These are phyloP conservation scores for Acanthurus leucopareius DNA, from an alignment of 2,797 vertebrate species.

Conservation along the genomic window DNA sequence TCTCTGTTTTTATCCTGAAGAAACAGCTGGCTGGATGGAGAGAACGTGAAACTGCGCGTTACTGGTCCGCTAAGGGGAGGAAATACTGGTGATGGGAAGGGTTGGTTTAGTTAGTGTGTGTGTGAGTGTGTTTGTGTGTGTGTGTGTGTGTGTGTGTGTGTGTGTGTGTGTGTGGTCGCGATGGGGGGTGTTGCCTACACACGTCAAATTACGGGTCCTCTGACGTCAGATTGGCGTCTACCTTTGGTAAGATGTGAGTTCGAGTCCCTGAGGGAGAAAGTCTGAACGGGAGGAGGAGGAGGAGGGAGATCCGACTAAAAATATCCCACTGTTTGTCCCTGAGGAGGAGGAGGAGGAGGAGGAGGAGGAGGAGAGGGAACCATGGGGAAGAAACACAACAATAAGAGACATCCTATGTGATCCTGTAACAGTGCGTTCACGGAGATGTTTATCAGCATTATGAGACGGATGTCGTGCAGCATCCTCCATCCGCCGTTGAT, in stretches of 20 bases:
- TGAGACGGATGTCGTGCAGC: neutral
- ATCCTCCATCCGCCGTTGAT: neutral
- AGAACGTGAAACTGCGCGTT: constrained; percentile 53
- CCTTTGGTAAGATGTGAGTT: constrained; percentile 86
- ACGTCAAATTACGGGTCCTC: constrained; percentile 92
- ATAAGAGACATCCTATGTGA: constrained; percentile 1
- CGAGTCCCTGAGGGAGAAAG: constrained; percentile 81
- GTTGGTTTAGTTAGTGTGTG: constrained; percentile 35
- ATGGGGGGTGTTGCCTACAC: constrained; percentile 81
- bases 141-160: constrained; percentile 55
- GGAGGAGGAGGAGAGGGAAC: constrained; percentile 25
- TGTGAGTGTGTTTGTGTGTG: constrained; percentile 6
- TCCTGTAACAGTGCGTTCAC: neutral
- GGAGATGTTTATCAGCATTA: neutral
- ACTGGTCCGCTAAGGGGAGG: constrained; percentile 70
- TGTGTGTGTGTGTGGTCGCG: constrained; percentile 59
- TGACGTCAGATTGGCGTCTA: constrained; percentile 92
- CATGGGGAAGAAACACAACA: constrained; percentile 17
- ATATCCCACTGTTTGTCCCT: constrained; percentile 64
- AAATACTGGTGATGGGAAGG: constrained; percentile 65
- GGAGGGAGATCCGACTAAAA: constrained; percentile 67
- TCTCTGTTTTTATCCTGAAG: constrained; percentile 32
- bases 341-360: constrained; percentile 30
- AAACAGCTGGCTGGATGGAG: constrained; percentile 61
- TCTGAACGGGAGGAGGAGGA: constrained; percentile 37